Evolutionary conservation across 2,797 vertebrate genomes (phyloP).

Genomic region (Chlorospingus semifuscus): DNA sequence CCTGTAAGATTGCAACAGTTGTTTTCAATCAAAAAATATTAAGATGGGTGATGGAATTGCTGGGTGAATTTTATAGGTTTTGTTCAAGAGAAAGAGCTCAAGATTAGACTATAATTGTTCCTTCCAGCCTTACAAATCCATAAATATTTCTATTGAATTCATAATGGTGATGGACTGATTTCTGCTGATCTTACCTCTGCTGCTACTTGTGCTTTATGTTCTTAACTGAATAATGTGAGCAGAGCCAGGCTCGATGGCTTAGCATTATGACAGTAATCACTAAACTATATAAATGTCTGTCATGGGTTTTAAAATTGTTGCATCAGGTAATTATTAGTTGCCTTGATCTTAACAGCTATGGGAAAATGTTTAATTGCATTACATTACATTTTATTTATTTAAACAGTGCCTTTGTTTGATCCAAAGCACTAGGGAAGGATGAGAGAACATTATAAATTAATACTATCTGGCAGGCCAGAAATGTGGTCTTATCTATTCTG

Average conservation of each 20-base stretch:
- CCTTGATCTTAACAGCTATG: slow-evolving; percentile 57
- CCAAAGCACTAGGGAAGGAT: slow-evolving; percentile 45
- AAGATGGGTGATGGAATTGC: not conserved
- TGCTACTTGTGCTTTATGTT: not conserved
- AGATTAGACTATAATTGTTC: not conserved
- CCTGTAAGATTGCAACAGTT: not conserved
- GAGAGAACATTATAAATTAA: slow-evolving; percentile 50
- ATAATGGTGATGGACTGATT: slow-evolving; percentile 15
- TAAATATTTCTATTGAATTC: slow-evolving; percentile 49
- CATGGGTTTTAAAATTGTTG: slow-evolving; percentile 21
- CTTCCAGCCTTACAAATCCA: not conserved
- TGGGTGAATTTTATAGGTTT: not conserved
- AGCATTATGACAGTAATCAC: slow-evolving; percentile 43
- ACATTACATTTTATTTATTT: slow-evolving; percentile 63
- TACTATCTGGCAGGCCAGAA: slow-evolving; percentile 41
- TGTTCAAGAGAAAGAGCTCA: not conserved
- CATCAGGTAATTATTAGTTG: slow-evolving; percentile 53
- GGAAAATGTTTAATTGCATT: slow-evolving; percentile 62
- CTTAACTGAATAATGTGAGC: slow-evolving; percentile 17
- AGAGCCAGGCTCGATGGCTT: slow-evolving; percentile 1
- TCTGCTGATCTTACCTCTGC: slow-evolving; percentile 20
- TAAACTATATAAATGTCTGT: slow-evolving; percentile 31
- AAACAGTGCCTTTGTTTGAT: slow-evolving; percentile 56
- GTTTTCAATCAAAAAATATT: not conserved
- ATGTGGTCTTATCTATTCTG: slow-evolving; percentile 32